Percentiles rank a stretch among this genome's conserved stretches.
phyloP scores from a whole-genome alignment of 2,797 vertebrate genomes.

The Valencia hispanica region DNA sequence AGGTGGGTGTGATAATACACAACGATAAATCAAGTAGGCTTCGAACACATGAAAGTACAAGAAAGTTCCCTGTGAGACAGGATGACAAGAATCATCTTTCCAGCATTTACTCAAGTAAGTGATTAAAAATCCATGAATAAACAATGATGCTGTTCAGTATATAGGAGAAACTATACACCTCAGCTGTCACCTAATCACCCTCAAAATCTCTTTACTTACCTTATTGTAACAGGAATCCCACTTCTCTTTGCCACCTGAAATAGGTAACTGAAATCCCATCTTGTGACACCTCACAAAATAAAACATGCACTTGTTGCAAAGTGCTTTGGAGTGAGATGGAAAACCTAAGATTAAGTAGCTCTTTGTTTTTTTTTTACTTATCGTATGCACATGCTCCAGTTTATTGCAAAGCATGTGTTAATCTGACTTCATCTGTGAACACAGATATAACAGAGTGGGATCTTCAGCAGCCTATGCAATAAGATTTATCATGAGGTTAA shows the following conservation, averaged over 20 bases:
- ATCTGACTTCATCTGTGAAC: conserved; percentile 23
- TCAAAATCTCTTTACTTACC: conserved; percentile 79
- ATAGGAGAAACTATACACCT: conserved; percentile 75
- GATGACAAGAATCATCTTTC: conserved; percentile 65
- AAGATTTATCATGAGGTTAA: conserved; percentile 77
- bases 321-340: conserved; percentile 70
- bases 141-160: conserved; percentile 74
- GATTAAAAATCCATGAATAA: conserved; percentile 79
- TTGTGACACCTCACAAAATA: conserved; percentile 50
- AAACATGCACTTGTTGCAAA: conserved; percentile 46
- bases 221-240: conserved; percentile 70
- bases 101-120: conserved; percentile 66
- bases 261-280: conserved; percentile 54
- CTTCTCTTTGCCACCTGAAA: conserved; percentile 53
- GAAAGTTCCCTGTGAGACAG: conserved; percentile 61
- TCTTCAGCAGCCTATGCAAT: conserved; percentile 63
- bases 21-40: conserved; percentile 48
- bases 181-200: conserved; percentile 64
- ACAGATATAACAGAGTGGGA: conserved; percentile 52
- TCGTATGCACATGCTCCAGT: background rate
- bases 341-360: conserved; percentile 62
- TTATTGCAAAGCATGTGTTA: conserved; percentile 16
- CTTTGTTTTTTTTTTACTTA: conserved; percentile 9
- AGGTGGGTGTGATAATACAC: conserved; percentile 35
- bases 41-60: conserved; percentile 54